Base-by-base conservation (phyloP, 2,797 vertebrate genomes). In the Decapterus maruadsi region DNA sequence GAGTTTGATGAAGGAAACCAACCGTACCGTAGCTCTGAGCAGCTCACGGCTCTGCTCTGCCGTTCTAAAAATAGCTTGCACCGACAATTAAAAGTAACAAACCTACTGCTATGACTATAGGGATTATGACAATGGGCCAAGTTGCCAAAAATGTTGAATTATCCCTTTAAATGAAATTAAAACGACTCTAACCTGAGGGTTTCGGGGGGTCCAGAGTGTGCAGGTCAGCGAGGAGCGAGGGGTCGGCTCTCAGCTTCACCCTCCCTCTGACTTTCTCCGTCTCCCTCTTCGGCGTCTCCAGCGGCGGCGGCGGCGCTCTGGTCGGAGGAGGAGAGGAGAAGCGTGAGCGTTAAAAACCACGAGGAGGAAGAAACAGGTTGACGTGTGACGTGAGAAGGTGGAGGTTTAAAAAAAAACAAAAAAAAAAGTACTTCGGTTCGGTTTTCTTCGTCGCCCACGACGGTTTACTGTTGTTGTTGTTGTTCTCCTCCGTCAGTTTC, bases 401-500 rank as follows among this genome's bases (percentile, higher is more conserved):
- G 38, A 17, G 7, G 5, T 42, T 19, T 4, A 10, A 13, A 61
- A 10, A 55, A 34, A 26, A 26, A 26, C n/a, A 26, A 26, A 26
- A 26, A 26, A 26, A 26, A 26, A 26, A 88, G 91, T 55, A 93
- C 88, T 67, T 89, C 26, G 26, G 26, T 16, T 89, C 88, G 1
- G 82, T 68, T 67, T 89, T 92, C 76, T 84, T 92, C 38, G 82
- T 53, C 0, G 1, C 40, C 89, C 88, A 77, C 0, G 40, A 0
- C 0, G 86, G 85, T 10, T 82, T 92, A 4, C 34, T 88, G 77
- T 75, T 90, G 72, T 83, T 90, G 40, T 90, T 92, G 75, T 82
- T 88, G 74, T 80, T 93, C 55, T 93, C 93, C 77, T 93, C 92
- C 0, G 64, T 0, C 70, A 95, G 81, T 74, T 89, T 94, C 75